Evolutionary conservation across 2,797 vertebrate genomes (phyloP).

Genomic region (Apodemus agrarius): DNA sequence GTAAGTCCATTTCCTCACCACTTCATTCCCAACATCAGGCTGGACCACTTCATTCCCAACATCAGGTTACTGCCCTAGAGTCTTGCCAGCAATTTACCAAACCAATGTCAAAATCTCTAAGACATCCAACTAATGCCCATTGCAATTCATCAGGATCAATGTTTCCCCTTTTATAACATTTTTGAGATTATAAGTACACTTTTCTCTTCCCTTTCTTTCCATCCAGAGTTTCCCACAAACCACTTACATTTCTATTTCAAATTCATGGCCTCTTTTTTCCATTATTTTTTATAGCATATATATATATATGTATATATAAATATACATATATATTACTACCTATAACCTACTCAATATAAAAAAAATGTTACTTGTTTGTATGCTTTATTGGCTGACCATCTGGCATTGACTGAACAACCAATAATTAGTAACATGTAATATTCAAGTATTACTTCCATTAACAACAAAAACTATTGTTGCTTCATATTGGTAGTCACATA

Average conservation of each 20-base stretch:
- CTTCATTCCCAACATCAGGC: background rate
- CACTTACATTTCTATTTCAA: background rate
- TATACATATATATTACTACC: background rate
- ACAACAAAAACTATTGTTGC: background rate
- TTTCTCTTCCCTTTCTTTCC: background rate
- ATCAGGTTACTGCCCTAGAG: background rate
- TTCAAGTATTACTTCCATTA: background rate
- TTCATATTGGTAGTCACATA: background rate
- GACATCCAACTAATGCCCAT: fast-evolving
- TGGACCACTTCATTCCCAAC: background rate
- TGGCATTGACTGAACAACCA: background rate
- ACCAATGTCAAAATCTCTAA: background rate
- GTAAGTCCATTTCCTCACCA: background rate
- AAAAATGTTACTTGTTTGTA: background rate
- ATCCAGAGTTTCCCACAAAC: background rate
- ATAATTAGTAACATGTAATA: background rate
- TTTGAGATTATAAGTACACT: background rate
- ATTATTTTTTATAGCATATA: background rate
- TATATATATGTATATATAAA: no score
- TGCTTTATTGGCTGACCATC: background rate
- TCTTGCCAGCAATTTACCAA: background rate
- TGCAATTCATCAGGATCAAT: fast-evolving
- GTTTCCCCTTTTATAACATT: background rate
- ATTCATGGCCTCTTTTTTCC: background rate
- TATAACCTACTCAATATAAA: background rate